These are phyloP conservation scores for Holotrichia oblita DNA, from an alignment of 1,140 invertebrate species.

Conservation along the genomic window DNA sequence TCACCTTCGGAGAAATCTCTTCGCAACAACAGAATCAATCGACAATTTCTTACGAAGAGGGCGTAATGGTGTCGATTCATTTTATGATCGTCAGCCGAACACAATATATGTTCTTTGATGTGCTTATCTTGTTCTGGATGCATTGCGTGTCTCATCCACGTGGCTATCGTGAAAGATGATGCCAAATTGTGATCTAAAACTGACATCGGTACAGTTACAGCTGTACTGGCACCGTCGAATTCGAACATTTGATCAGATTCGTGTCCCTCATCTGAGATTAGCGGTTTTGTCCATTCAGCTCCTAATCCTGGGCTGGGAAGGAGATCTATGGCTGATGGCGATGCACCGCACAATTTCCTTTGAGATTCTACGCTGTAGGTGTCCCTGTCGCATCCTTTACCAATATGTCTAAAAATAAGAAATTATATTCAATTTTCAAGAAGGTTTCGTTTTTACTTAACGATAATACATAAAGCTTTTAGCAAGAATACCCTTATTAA, in stretches of 20 bases:
- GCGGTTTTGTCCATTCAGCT: constrained; percentile 85
- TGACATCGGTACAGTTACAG: constrained; percentile 83
- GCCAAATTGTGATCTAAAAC: constrained; percentile 79
- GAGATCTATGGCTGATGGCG: constrained; percentile 75
- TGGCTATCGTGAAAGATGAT: constrained; percentile 86
- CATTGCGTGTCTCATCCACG: constrained; percentile 89
- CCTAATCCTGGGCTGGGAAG: constrained; percentile 84
- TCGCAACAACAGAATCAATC: constrained; percentile 90
- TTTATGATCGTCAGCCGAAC: constrained; percentile 96
- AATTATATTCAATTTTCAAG: neutral
- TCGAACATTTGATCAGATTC: constrained; percentile 93
- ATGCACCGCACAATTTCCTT: constrained; percentile 86
- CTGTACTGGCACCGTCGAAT: constrained; percentile 88
- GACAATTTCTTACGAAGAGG: constrained; percentile 95
- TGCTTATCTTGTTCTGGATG: constrained; percentile 81
- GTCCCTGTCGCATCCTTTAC: constrained; percentile 91
- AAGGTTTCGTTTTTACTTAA: neutral
- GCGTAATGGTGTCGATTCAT: constrained; percentile 99
- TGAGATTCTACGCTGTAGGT: constrained; percentile 90
- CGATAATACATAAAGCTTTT: too few relatives aligned
- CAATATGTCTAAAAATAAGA: constrained; percentile 71
- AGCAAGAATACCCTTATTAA: too few relatives aligned
- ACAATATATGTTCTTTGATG: constrained; percentile 93
- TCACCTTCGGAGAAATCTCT: constrained; percentile 93
- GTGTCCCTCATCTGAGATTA: constrained; percentile 90